Evolutionary conservation across 2,888 invertebrate species (phyloP).

Genomic region (Herminia tarsipennalis): DNA sequence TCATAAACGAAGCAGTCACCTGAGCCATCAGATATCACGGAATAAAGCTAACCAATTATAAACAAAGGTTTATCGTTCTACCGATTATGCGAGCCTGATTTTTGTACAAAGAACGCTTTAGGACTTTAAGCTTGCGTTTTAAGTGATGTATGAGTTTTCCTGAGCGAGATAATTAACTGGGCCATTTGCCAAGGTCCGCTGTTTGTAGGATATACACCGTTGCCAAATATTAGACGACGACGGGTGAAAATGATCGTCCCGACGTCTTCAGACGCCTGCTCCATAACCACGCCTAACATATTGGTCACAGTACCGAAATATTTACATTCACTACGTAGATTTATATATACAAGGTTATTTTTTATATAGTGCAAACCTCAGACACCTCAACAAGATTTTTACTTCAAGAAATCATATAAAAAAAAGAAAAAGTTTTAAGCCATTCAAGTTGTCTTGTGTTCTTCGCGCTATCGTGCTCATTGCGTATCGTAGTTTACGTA

Average conservation of each 20-base stretch:
- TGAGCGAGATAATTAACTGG: conserved; percentile 34
- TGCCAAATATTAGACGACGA: conserved; percentile 25
- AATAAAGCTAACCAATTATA: conserved; percentile 42
- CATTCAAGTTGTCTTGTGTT: no score
- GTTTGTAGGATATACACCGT: conserved; percentile 24
- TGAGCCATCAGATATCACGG: conserved; percentile 36
- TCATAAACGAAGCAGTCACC: conserved; percentile 40
- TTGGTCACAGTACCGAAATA: no score
- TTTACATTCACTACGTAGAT: no score
- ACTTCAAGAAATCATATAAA: no score
- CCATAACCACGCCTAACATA: no score
- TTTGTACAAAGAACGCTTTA: conserved; percentile 33
- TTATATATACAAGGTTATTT: no score
- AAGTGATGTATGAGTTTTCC: conserved; percentile 40
- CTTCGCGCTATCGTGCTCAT: no score
- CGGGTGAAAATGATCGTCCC: conserved; percentile 26
- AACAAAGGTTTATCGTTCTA: conserved; percentile 40
- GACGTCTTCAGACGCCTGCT: no score
- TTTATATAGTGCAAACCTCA: no score
- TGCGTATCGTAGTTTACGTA: no score
- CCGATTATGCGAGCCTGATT: conserved; percentile 33
- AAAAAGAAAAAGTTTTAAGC: no score
- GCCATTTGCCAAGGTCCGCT: conserved; percentile 33
- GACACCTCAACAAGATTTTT: no score
- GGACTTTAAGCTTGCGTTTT: conserved; percentile 27